Evolutionary conservation across 2,113 vertebrate genomes (phyloP).

Genomic region (Actenoides hombroni): DNA sequence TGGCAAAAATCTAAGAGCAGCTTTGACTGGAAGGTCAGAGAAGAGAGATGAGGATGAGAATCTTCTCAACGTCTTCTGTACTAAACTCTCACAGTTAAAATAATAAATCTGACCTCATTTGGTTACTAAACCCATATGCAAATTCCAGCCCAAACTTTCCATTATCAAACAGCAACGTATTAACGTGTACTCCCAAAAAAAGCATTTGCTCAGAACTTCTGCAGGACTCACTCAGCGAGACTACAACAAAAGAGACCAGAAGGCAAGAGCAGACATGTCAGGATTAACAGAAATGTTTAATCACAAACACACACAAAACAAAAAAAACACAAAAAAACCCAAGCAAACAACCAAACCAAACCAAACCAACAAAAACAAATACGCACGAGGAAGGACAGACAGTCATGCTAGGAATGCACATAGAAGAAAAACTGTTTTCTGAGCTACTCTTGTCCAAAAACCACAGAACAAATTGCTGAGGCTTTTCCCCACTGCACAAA

Average conservation of each 20-base stretch:
- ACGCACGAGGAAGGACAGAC: neutral
- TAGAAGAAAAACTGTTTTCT: slow-evolving; percentile 11
- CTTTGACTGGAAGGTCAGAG: rapidly evolving
- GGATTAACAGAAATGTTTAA: neutral
- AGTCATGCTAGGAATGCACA: neutral
- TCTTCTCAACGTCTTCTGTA: neutral
- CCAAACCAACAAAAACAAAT: neutral
- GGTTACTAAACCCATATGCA: neutral
- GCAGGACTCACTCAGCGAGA: neutral
- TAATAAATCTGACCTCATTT: neutral
- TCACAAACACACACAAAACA: neutral
- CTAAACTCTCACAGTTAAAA: neutral
- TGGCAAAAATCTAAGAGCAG: neutral
- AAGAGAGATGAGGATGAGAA: neutral
- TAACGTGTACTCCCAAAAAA: neutral
- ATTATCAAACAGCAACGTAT: neutral
- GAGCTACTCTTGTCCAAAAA: slow-evolving; percentile 50
- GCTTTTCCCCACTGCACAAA: slow-evolving; percentile 47
- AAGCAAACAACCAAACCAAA: neutral
- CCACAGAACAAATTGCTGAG: slow-evolving; percentile 61
- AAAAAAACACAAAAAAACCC: neutral
- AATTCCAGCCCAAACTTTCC: neutral
- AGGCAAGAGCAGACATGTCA: neutral
- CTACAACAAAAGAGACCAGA: neutral
- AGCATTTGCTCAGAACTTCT: neutral